phyloP scores from a whole-genome alignment of 2,888 invertebrate genomes.

The Spisula subtruncata region DNA sequence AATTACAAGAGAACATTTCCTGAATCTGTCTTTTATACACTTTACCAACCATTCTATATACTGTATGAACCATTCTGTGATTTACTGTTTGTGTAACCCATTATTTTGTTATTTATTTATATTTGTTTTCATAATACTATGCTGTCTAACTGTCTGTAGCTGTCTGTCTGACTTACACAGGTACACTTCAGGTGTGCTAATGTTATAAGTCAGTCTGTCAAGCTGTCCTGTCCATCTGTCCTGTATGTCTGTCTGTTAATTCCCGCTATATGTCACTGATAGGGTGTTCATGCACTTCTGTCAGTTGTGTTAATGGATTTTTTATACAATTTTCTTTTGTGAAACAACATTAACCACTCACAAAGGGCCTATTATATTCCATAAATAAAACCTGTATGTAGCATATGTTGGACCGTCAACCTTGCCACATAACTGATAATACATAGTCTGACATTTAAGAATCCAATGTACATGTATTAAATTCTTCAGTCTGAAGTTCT shows the following conservation, averaged over 20 bases:
- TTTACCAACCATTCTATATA: not conserved
- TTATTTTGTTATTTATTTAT: constrained; percentile 41
- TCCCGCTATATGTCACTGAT: too few species aligned
- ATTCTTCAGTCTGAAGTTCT: not conserved
- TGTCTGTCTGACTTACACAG: not conserved
- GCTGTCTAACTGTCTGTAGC: not conserved
- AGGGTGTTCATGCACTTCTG: not conserved
- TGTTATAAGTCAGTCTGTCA: not conserved
- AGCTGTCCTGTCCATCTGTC: too few species aligned
- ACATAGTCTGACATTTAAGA: not conserved
- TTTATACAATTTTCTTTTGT: not conserved
- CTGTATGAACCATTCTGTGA: not conserved
- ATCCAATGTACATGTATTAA: not conserved
- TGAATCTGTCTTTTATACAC: too few species aligned
- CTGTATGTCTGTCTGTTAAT: not conserved
- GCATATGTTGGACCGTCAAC: too few species aligned
- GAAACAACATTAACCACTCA: not conserved
- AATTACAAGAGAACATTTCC: too few species aligned
- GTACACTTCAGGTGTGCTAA: not conserved
- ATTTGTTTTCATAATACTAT: not conserved
- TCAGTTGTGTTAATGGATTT: not conserved
- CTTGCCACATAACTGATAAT: not conserved
- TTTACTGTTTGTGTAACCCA: constrained; percentile 37
- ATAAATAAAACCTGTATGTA: not conserved
- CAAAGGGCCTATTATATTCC: not conserved